phyloP scores from a whole-genome alignment of 2,888 invertebrate species.

The Sarcophaga variegata region DNA sequence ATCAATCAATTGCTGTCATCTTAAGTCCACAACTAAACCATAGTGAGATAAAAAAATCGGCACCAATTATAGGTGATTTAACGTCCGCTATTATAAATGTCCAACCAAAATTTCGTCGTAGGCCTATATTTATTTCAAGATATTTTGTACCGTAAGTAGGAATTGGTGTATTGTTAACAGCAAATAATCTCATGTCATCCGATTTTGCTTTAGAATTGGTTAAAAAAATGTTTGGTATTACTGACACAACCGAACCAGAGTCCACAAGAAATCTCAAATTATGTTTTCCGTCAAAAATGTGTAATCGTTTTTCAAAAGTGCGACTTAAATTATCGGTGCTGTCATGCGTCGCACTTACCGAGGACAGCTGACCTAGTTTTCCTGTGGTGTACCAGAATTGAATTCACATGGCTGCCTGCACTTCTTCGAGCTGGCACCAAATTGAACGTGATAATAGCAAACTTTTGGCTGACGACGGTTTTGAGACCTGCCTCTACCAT shows the following conservation, averaged over 20 bases:
- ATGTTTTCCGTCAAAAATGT: slow-evolving; percentile 35
- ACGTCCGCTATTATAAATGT: slow-evolving; percentile 59
- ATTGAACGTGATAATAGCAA: slow-evolving; percentile 47
- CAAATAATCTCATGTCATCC: slow-evolving; percentile 30
- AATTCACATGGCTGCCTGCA: slow-evolving; percentile 52
- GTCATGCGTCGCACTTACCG: slow-evolving; percentile 43
- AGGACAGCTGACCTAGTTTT: slow-evolving; percentile 53
- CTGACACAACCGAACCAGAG: slow-evolving; percentile 46
- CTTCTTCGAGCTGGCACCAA: slow-evolving; percentile 51
- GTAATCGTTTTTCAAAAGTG: slow-evolving; percentile 44
- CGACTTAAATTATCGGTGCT: slow-evolving; percentile 32
- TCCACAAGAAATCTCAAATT: slow-evolving; percentile 37
- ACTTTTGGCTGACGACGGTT: slow-evolving; percentile 47
- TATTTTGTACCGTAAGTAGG: slow-evolving; percentile 49
- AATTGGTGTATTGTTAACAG: slow-evolving; percentile 49
- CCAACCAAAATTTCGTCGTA: slow-evolving; percentile 49
- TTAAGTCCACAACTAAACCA: slow-evolving; percentile 46
- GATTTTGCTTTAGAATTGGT: slow-evolving; percentile 10
- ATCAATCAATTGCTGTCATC: slow-evolving; percentile 24
- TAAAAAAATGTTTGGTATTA: slow-evolving; percentile 33
- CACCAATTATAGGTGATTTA: slow-evolving; percentile 46
- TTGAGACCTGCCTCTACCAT: slow-evolving; percentile 37
- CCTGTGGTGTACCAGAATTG: slow-evolving; percentile 15
- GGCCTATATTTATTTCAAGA: slow-evolving; percentile 44
- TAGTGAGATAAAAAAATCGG: slow-evolving; percentile 45